Evolutionary conservation across 2,888 invertebrate species (phyloP).

Genomic region (Spialia ferax): DNA sequence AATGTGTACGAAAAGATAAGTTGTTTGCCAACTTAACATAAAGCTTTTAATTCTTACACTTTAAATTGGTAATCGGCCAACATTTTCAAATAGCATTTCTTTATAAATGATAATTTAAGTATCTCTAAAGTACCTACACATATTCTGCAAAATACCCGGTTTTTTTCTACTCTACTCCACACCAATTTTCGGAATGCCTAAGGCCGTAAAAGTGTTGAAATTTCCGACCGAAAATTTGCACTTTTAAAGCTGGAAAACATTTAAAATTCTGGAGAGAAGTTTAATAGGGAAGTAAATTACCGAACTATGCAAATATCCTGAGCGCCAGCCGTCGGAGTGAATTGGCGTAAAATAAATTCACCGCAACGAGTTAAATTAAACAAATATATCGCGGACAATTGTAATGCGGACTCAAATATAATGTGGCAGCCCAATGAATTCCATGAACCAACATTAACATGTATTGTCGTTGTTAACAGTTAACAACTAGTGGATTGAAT

Average conservation of each 20-base stretch:
- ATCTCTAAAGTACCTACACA: background rate
- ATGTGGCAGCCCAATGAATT: slow-evolving; percentile 3
- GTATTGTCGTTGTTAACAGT: background rate
- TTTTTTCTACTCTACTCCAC: background rate
- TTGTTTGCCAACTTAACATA: too few species aligned
- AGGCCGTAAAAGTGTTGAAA: background rate
- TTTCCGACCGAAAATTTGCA: slow-evolving; percentile 23
- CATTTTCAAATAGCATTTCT: background rate
- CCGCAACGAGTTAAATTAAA: slow-evolving; percentile 32
- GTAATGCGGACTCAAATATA: slow-evolving; percentile 13
- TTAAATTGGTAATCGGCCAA: background rate
- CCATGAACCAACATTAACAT: slow-evolving; percentile 9
- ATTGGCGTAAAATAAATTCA: slow-evolving; percentile 41
- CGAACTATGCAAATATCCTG: slow-evolving; percentile 36
- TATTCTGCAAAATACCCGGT: background rate
- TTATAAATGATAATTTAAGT: too few species aligned
- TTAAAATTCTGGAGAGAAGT: slow-evolving; percentile 21
- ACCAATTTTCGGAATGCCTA: background rate
- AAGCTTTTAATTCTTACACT: background rate
- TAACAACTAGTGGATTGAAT: background rate
- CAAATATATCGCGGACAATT: slow-evolving; percentile 32
- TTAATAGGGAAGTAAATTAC: slow-evolving; percentile 34
- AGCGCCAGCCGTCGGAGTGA: slow-evolving; percentile 28
- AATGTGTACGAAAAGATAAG: too few species aligned
- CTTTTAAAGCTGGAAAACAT: slow-evolving; percentile 23